These are phyloP conservation scores for Cephalophus harveyi DNA, from an alignment of 2,113 vertebrate species.

Conservation along the genomic window DNA sequence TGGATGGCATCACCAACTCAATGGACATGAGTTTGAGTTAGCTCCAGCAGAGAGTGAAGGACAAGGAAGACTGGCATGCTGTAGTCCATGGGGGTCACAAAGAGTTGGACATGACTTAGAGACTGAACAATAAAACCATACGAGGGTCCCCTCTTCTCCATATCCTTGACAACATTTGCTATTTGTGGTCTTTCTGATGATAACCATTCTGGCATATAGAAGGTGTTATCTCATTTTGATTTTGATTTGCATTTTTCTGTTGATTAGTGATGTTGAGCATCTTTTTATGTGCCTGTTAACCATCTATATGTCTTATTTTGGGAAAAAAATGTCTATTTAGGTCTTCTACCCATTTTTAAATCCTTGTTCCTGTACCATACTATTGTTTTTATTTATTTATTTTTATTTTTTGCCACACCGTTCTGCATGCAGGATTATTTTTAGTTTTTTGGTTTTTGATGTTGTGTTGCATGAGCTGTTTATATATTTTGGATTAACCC, in stretches of 20 bases:
- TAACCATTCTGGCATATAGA: too few species aligned
- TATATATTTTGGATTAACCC: background rate
- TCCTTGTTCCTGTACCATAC: background rate
- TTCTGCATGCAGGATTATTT: accelerated
- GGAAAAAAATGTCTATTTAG: background rate
- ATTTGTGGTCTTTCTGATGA: too few species aligned
- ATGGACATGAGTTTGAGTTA: background rate
- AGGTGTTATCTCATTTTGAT: too few species aligned
- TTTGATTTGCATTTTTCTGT: background rate
- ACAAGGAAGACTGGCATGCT: too few species aligned
- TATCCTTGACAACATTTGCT: too few species aligned
- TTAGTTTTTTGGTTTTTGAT: background rate
- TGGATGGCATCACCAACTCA: too few species aligned
- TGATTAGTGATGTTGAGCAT: background rate
- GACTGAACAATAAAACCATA: too few species aligned
- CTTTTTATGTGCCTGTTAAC: background rate
- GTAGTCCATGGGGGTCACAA: too few species aligned
- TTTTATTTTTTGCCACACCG: background rate
- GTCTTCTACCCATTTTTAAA: background rate
- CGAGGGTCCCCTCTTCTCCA: too few species aligned
- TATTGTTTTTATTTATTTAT: background rate
- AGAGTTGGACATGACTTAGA: too few species aligned
- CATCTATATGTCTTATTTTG: background rate
- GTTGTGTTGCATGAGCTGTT: background rate
- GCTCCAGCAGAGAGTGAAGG: too few species aligned